Evolutionary conservation across 2,888 invertebrate genomes (phyloP).

Genomic region (Nomada lathburiana): DNA sequence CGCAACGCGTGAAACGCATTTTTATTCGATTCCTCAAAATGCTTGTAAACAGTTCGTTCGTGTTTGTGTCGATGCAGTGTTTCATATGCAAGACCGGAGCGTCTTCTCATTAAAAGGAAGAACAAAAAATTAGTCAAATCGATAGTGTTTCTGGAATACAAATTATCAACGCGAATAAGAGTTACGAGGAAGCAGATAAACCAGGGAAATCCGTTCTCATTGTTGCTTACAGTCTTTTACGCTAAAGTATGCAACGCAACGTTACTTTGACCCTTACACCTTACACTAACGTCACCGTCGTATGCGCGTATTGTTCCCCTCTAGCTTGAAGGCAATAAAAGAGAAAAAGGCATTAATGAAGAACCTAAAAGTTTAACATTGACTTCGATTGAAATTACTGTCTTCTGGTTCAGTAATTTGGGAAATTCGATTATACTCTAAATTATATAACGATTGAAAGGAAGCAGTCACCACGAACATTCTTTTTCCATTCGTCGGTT

Average conservation of each 20-base stretch:
- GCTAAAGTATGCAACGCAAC: background rate
- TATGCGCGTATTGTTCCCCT: background rate
- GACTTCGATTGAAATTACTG: slow-evolving; percentile 8
- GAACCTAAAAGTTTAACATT: background rate
- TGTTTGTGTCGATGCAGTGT: background rate
- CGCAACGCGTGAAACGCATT: background rate
- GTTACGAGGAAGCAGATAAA: slow-evolving; percentile 12
- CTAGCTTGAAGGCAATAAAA: background rate
- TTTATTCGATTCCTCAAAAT: background rate
- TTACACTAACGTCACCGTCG: too few species aligned
- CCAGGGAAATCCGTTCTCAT: slow-evolving; percentile 8
- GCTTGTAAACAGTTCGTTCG: background rate
- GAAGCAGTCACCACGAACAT: slow-evolving; percentile 56
- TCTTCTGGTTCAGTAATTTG: slow-evolving; percentile 15
- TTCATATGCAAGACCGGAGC: background rate
- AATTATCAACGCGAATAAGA: slow-evolving; percentile 7
- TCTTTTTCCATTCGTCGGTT: slow-evolving; percentile 59
- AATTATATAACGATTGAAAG: slow-evolving; percentile 55
- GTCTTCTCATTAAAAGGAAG: background rate
- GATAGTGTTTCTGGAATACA: slow-evolving; percentile 18
- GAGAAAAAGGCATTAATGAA: too few species aligned
- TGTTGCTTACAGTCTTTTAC: background rate
- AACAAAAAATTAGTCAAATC: background rate
- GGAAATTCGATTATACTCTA: slow-evolving; percentile 32
- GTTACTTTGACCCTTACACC: background rate